Evolutionary conservation across 2,113 vertebrate genomes (phyloP), one percentile per base, ranked within the genome.

Genomic region (Bucco capensis): DNA sequence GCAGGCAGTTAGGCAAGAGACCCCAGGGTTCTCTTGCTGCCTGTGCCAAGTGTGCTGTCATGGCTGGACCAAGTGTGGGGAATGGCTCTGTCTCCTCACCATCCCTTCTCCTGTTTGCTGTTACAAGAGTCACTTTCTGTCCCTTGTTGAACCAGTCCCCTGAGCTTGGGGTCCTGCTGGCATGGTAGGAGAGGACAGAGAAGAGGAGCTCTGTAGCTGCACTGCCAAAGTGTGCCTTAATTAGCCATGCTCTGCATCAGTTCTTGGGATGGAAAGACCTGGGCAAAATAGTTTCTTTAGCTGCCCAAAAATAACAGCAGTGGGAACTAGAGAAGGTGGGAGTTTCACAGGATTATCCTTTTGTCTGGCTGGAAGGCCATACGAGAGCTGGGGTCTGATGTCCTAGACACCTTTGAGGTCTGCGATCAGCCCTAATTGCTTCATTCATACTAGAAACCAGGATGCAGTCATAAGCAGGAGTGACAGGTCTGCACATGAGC

Each of bases 401-500:
- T 25, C 15, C 38, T 54, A 27, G 49, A 51, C 9, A 30, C 6
- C 65, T 49, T 4, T 44, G 10, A 7, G 49, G 7, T 33, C 37
- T 53, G 24, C 2, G n/a, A 7, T 30, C 54, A 19, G 51, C 42
- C 18, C 30, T 27, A 42, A 19, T 31, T 53, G 8, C 31, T 82
- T 89, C n/a, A 58, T 12, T 14, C 24, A 10, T 28, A 69, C 44
- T 66, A 78, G 54, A 79, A 92, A 44, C 7, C 2, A 3, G 30
- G 70, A 27, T 3, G 15, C n/a, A 50, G 53, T 14, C 4, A 1
- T 67, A 21, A 72, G 35, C 1, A 1, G 44, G 35, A 84, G n/a
- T 0, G 0, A 67, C 35, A 69, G 21, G 6, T 24, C 33, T 65
- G 50, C 27, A 47, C 1, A 7, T 16, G 16, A 30, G 10, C 22